These are phyloP conservation scores for Apostichopus japonicus DNA, from an alignment of 35 echinoderm and acorn worm genomes.

Conservation along the genomic window DNA sequence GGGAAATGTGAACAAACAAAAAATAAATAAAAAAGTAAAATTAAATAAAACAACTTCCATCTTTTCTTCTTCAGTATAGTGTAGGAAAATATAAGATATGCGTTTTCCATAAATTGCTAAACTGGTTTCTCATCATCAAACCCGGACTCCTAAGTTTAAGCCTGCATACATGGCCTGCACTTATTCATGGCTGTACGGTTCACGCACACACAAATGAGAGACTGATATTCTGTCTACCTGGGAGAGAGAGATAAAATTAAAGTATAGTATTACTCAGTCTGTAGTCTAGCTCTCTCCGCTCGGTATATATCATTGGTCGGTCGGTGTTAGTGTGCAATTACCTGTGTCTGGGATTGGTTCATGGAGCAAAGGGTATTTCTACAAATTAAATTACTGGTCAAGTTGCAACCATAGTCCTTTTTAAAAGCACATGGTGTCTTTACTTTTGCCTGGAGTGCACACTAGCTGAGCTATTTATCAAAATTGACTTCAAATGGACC, in stretches of 20 bases:
- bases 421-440: not conserved
- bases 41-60: no score
- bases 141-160: no score
- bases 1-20: no score
- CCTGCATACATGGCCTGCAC: no score
- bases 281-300: not conserved
- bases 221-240: not conserved
- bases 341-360: not conserved
- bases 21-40: no score
- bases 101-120: no score
- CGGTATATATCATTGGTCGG: not conserved
- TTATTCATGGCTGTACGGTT: no score
- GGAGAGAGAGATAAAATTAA: not conserved
- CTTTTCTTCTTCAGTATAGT: no score
- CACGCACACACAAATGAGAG: not conserved
- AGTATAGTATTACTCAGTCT: not conserved
- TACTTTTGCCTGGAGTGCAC: not conserved
- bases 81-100: no score
- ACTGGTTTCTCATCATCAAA: no score
- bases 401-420: not conserved
- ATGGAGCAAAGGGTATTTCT: not conserved
- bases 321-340: not conserved
- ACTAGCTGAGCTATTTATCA: conserved; percentile 36
- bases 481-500: conserved; percentile 38
- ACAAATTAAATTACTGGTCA: conserved; percentile 40